phyloP scores from a whole-genome alignment of 2,888 invertebrate species.

The Euplagia quadripunctaria region DNA sequence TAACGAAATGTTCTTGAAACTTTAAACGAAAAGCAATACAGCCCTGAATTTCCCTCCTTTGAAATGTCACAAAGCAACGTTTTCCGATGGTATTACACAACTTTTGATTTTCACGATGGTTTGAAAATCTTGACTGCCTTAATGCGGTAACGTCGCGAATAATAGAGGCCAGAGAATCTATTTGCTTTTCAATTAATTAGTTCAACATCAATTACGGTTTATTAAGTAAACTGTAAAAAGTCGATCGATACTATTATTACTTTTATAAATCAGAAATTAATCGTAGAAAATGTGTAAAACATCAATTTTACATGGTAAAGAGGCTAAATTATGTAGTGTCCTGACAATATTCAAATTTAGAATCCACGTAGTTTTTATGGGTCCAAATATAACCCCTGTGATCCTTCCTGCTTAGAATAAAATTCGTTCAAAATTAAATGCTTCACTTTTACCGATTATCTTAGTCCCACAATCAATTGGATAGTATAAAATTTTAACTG shows the following conservation, averaged over 20 bases:
- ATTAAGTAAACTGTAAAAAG: conserved; percentile 6
- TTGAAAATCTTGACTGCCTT: conserved; percentile 55
- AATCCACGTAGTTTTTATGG: neutral
- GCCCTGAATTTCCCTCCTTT: conserved; percentile 49
- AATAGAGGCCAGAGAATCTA: conserved; percentile 20
- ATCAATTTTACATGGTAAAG: too few relatives aligned
- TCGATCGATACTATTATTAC: too few relatives aligned
- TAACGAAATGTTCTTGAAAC: conserved; percentile 57
- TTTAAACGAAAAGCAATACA: conserved; percentile 69
- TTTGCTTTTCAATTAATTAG: conserved; percentile 29
- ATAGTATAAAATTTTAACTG: too few relatives aligned
- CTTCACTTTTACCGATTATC: too few relatives aligned
- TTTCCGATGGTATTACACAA: conserved; percentile 71
- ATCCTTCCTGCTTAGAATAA: too few relatives aligned
- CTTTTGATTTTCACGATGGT: conserved; percentile 70
- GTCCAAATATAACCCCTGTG: too few relatives aligned
- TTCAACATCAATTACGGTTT: conserved; percentile 19
- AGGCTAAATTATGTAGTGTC: too few relatives aligned
- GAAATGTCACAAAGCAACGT: conserved; percentile 64
- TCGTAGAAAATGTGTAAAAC: too few relatives aligned
- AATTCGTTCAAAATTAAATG: too few relatives aligned
- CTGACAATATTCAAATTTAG: neutral
- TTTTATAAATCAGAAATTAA: too few relatives aligned
- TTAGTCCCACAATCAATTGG: too few relatives aligned
- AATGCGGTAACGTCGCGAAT: conserved; percentile 25